phyloP scores from a whole-genome alignment of 2,888 invertebrate genomes.

The Isoperla grammatica region DNA sequence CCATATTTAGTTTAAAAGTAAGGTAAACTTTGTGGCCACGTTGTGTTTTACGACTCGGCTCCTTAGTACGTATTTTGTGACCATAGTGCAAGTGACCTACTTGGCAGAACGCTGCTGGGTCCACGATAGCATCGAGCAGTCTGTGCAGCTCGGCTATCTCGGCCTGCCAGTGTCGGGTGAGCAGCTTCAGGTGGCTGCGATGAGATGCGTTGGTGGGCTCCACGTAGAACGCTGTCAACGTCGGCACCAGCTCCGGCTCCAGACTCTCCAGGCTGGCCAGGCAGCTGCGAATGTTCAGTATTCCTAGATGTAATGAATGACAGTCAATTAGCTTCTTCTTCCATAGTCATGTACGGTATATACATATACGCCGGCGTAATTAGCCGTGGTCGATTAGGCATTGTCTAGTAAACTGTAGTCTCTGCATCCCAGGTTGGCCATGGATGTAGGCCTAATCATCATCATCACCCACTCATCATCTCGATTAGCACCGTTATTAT shows the following conservation, averaged over 20 bases:
- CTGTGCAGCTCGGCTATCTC: constrained; percentile 54
- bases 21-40: too few species aligned
- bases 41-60: too few species aligned
- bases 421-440: neutral
- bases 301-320: constrained; percentile 49
- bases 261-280: constrained; percentile 62
- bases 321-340: too few species aligned
- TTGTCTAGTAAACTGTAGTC: too few species aligned
- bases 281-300: constrained; percentile 55
- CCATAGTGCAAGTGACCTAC: too few species aligned
- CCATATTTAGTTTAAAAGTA: too few species aligned
- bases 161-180: constrained; percentile 54
- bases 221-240: constrained; percentile 46
- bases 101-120: constrained; percentile 62
- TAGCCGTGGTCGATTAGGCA: too few species aligned
- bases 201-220: constrained; percentile 46
- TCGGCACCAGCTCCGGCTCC: constrained; percentile 61
- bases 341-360: too few species aligned
- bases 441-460: too few species aligned
- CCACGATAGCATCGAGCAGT: constrained; percentile 59
- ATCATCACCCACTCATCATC: too few species aligned
- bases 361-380: neutral
- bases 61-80: too few species aligned
- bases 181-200: constrained; percentile 47
- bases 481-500: too few species aligned